phyloP scores from a whole-genome alignment of 2,113 vertebrate species.

The Neolamprologus sp. region DNA sequence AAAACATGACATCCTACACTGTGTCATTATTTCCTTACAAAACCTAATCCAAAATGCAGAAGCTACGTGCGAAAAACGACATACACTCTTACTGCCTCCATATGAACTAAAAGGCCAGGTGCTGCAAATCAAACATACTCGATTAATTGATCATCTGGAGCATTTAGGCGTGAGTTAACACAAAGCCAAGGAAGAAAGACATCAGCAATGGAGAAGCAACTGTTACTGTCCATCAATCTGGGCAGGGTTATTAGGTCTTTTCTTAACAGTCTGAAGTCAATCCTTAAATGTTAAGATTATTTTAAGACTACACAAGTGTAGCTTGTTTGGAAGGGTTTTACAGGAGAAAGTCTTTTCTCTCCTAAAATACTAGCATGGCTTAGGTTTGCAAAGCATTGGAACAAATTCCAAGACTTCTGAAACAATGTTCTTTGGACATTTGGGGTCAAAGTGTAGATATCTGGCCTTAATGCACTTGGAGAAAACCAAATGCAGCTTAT shows the following conservation, averaged over 20 bases:
- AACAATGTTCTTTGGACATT: not conserved
- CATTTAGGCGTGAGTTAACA: not conserved
- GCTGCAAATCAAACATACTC: not conserved
- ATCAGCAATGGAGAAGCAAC: not conserved
- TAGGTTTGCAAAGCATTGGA: not conserved
- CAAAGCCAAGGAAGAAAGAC: not conserved
- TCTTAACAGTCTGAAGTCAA: not conserved
- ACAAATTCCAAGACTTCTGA: not conserved
- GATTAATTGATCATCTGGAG: not conserved
- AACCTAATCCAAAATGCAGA: not conserved
- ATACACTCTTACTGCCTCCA: not conserved
- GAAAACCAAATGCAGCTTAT: not conserved
- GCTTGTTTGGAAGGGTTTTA: not conserved
- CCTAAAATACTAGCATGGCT: not conserved
- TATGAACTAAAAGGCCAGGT: not conserved
- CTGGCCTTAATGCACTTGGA: not conserved
- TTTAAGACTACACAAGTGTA: not conserved
- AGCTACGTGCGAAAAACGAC: not conserved
- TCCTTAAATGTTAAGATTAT: not conserved
- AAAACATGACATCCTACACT: not conserved
- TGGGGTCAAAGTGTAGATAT: not conserved
- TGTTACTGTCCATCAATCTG: not conserved
- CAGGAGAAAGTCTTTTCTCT: not conserved
- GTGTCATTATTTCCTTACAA: not conserved
- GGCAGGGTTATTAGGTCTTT: not conserved